phyloP scores from a whole-genome alignment of 1,140 invertebrate genomes.

The Cepaea nemoralis region DNA sequence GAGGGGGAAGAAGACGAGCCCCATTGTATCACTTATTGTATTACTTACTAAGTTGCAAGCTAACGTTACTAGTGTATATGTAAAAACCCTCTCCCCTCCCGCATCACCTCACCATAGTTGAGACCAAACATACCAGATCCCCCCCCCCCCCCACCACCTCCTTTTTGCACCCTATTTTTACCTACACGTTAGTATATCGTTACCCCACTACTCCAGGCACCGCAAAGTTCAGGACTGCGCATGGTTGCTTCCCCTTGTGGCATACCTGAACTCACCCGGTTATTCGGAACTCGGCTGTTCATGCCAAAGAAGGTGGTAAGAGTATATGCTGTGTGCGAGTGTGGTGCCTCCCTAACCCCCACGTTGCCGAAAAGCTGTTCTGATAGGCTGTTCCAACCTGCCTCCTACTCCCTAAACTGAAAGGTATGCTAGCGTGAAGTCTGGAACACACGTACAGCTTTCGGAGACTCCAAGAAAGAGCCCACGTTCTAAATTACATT shows the following conservation, averaged over 20 bases:
- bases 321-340: slow-evolving; percentile 32
- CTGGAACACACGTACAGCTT: neutral
- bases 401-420: neutral
- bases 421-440: neutral
- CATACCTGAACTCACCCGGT: neutral
- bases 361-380: neutral
- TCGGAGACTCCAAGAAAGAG: neutral
- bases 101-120: too few relatives aligned
- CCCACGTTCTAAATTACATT: neutral
- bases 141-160: too few relatives aligned
- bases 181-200: too few relatives aligned
- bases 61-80: too few relatives aligned
- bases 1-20: too few relatives aligned
- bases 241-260: neutral
- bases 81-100: too few relatives aligned
- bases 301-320: slow-evolving; percentile 57
- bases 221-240: neutral
- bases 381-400: slow-evolving; percentile 37
- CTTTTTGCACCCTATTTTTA: too few relatives aligned
- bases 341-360: neutral
- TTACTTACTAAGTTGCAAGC: too few relatives aligned
- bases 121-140: too few relatives aligned
- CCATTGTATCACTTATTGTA: too few relatives aligned
- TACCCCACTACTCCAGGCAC: too few relatives aligned
- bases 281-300: neutral